Conservation (phyloP, 2,888 invertebrate species). For the Ypsolopha sequella region DNA sequence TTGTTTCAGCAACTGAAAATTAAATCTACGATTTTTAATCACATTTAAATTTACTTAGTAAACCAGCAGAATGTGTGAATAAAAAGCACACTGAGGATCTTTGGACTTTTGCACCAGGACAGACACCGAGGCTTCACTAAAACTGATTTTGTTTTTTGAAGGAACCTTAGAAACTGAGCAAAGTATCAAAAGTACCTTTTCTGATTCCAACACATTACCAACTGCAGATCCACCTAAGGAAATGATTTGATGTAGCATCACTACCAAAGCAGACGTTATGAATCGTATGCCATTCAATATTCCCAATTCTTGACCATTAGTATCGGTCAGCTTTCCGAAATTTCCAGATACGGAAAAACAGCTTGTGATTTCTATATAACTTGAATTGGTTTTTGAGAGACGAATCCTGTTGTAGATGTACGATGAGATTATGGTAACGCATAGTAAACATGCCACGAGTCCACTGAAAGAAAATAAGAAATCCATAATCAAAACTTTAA, state of each 20-base stretch:
- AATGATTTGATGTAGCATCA: constrained; percentile 41
- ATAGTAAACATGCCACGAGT: background rate
- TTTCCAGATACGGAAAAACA: constrained; percentile 24
- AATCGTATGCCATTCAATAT: constrained; percentile 48
- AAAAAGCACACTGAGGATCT: too few relatives aligned
- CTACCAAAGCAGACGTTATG: constrained; percentile 43
- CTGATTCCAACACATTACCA: constrained; percentile 24
- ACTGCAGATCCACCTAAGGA: constrained; percentile 32
- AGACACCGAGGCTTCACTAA: too few relatives aligned
- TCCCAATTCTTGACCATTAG: constrained; percentile 15
- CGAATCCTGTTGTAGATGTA: background rate
- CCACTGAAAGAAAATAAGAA: too few relatives aligned
- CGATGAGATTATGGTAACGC: background rate
- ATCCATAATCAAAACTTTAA: too few relatives aligned
- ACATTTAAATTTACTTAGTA: background rate
- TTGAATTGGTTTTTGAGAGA: background rate
- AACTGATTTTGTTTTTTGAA: too few relatives aligned
- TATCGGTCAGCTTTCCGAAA: constrained; percentile 25
- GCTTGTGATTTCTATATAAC: background rate
- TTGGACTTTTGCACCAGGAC: too few relatives aligned
- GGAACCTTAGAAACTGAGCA: too few relatives aligned
- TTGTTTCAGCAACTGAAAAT: background rate
- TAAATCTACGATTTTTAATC: too few relatives aligned
- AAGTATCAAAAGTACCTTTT: constrained; percentile 25
- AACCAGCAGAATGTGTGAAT: background rate